These are phyloP conservation scores for Hydrochoerus hydrochaeris DNA, from an alignment of 2,113 vertebrate species.

Conservation along the genomic window DNA sequence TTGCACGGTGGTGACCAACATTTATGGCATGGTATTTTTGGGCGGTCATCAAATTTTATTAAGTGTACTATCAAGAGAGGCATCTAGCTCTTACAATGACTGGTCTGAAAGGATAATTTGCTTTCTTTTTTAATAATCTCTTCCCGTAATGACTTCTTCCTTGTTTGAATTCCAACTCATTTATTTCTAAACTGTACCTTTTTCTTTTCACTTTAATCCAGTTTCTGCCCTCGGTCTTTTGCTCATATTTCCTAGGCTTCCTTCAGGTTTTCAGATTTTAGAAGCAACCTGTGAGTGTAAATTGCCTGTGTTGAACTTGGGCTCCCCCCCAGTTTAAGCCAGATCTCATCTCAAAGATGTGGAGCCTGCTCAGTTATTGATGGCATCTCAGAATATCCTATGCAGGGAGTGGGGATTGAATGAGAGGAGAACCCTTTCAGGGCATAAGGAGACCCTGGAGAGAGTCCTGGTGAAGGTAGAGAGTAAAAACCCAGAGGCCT, in stretches of 20 bases:
- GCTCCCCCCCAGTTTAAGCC: not conserved
- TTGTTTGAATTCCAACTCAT: not conserved
- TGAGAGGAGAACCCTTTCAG: not conserved
- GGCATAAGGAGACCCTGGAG: accelerated
- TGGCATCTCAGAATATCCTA: not conserved
- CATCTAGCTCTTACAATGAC: not conserved
- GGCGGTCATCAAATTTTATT: not conserved
- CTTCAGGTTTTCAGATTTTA: not conserved
- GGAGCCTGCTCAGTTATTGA: not conserved
- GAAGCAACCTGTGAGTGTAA: not conserved
- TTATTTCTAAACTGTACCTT: not conserved
- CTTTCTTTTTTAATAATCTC: not conserved
- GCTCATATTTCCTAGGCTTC: no score
- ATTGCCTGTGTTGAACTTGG: not conserved
- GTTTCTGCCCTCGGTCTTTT: not conserved
- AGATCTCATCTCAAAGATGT: not conserved
- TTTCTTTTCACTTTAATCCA: accelerated
- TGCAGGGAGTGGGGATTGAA: accelerated
- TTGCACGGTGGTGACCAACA: not conserved
- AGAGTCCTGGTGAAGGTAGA: not conserved
- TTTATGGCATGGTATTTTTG: not conserved
- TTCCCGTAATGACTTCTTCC: not conserved
- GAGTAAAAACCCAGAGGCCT: not conserved
- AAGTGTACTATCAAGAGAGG: not conserved
- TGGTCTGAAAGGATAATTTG: not conserved